Percentiles rank a stretch among this genome's conserved stretches.
phyloP scores from a whole-genome alignment of 1,140 invertebrate genomes.

The Tyrophagus putrescentiae region DNA sequence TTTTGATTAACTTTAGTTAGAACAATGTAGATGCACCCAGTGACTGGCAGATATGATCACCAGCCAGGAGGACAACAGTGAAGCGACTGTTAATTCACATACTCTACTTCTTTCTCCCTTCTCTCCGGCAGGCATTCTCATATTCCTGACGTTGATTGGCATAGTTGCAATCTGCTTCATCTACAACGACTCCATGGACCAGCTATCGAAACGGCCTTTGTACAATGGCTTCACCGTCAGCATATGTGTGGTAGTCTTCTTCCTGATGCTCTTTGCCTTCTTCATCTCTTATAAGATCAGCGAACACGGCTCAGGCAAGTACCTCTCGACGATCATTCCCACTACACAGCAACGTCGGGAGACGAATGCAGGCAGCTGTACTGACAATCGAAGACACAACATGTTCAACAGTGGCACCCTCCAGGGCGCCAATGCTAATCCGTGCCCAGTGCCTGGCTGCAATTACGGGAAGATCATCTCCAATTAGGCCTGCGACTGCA shows the following conservation, averaged over 20 bases:
- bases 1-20: not conserved
- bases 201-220: not conserved
- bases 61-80: not conserved
- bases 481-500: no score
- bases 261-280: constrained; percentile 17
- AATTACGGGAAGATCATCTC: constrained; percentile 19
- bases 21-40: no score
- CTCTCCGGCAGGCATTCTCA: constrained; percentile 10
- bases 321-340: constrained; percentile 12
- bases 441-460: constrained; percentile 18
- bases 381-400: not conserved
- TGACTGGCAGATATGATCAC: no score
- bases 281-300: constrained; percentile 16
- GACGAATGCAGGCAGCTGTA: not conserved
- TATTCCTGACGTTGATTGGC: constrained; percentile 15
- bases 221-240: not conserved
- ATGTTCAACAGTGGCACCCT: not conserved
- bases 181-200: constrained; percentile 8
- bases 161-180: constrained; percentile 13
- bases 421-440: constrained; percentile 12
- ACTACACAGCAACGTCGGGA: not conserved
- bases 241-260: constrained; percentile 2
- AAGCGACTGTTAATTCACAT: not conserved
- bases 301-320: constrained; percentile 2
- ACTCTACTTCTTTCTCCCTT: not conserved